These are phyloP conservation scores for Lomographa bimaculata DNA, from an alignment of 2,888 invertebrate genomes.

Conservation along the genomic window DNA sequence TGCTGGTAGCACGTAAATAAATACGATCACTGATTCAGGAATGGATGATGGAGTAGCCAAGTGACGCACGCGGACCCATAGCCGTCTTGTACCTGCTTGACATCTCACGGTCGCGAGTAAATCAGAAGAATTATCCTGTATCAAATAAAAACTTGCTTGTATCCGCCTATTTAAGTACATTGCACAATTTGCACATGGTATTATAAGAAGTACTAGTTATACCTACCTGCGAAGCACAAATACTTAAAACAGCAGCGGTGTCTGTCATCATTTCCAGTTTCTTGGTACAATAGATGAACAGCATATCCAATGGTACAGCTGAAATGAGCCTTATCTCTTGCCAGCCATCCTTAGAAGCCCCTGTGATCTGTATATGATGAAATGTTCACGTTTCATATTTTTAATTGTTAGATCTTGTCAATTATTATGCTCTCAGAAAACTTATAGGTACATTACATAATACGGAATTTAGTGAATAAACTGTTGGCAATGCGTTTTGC, in stretches of 20 bases:
- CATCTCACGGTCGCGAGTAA: constrained; percentile 94
- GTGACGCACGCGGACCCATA: constrained; percentile 94
- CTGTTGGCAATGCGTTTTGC: too few species aligned
- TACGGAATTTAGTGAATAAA: too few species aligned
- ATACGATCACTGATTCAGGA: constrained; percentile 54
- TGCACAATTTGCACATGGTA: too few species aligned
- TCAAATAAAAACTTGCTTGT: neutral
- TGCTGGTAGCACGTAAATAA: constrained; percentile 67
- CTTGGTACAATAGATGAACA: constrained; percentile 66
- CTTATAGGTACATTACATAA: too few species aligned
- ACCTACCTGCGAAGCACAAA: constrained; percentile 67
- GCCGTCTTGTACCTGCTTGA: constrained; percentile 94
- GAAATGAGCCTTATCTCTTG: constrained; percentile 67
- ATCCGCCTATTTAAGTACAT: too few species aligned
- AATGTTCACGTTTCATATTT: neutral
- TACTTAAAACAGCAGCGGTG: constrained; percentile 67
- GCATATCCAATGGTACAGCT: constrained; percentile 71
- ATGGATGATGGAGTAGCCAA: constrained; percentile 31
- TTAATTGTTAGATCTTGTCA: too few species aligned
- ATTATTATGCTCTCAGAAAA: too few species aligned
- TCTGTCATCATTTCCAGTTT: constrained; percentile 67
- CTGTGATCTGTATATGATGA: constrained; percentile 53
- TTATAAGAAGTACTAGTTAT: too few species aligned
- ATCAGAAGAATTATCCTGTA: constrained; percentile 51
- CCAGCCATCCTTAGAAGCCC: constrained; percentile 67